These are phyloP conservation scores for Meloe dianella DNA, from an alignment of 2,888 invertebrate species.

Conservation along the genomic window DNA sequence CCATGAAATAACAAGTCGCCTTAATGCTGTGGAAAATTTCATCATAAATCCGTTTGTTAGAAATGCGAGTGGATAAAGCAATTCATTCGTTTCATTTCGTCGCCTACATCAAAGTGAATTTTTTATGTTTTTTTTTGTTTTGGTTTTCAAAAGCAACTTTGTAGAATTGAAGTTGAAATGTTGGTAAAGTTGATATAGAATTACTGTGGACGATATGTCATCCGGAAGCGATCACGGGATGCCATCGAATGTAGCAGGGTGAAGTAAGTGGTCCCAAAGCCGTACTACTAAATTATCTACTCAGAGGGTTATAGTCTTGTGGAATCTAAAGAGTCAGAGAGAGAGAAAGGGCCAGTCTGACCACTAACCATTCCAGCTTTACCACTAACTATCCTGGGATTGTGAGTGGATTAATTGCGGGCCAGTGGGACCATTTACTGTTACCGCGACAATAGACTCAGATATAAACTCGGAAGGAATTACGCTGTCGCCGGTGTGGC, in stretches of 20 bases:
- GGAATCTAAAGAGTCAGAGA: conserved; percentile 45
- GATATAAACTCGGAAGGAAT: conserved; percentile 55
- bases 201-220: conserved; percentile 14
- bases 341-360: conserved; percentile 40
- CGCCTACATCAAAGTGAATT: background rate
- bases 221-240: conserved; percentile 21
- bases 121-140: background rate
- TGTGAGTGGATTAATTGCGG: conserved; percentile 56
- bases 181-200: background rate
- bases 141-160: background rate
- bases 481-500: conserved; percentile 48
- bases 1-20: conserved; percentile 36
- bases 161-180: background rate
- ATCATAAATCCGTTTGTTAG: conserved; percentile 26
- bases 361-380: conserved; percentile 52
- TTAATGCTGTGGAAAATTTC: conserved; percentile 36
- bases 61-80: conserved; percentile 18
- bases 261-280: conserved; percentile 37
- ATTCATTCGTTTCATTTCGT: conserved; percentile 20
- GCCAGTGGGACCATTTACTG: conserved; percentile 55
- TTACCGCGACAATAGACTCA: conserved; percentile 53
- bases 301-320: conserved; percentile 42
- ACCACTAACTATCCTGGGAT: conserved; percentile 52
- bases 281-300: conserved; percentile 40
- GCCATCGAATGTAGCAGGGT: conserved; percentile 16